phyloP scores from a whole-genome alignment of 2,888 invertebrate species.

The Blera fallax region DNA sequence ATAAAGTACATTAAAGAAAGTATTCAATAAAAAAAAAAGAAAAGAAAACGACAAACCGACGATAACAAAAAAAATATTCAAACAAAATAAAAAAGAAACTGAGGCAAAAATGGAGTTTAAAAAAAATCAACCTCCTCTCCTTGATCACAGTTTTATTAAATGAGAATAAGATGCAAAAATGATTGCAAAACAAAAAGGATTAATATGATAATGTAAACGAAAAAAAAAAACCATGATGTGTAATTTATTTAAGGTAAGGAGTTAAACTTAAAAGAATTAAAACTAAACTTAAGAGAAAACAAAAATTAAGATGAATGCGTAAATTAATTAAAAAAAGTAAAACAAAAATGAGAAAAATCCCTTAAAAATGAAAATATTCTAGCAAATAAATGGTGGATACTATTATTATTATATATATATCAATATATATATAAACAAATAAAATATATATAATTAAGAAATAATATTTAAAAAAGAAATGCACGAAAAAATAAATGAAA shows the following conservation, averaged over 20 bases:
- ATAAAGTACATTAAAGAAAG: constrained; percentile 36
- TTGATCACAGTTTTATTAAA: neutral
- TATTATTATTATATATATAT: constrained; percentile 66
- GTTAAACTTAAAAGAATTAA: constrained; percentile 36
- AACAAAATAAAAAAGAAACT: neutral
- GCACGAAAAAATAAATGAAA: constrained; percentile 45
- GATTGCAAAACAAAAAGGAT: neutral
- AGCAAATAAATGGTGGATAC: constrained; percentile 73
- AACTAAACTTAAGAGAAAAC: constrained; percentile 10
- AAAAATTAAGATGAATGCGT: constrained; percentile 41
- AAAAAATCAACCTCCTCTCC: neutral
- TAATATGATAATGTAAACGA: constrained; percentile 17
- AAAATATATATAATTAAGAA: constrained; percentile 62
- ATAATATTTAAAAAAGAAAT: constrained; percentile 65
- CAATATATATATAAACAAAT: constrained; percentile 36
- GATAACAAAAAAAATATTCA: constrained; percentile 35
- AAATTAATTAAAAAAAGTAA: constrained; percentile 52
- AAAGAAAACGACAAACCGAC: constrained; percentile 55
- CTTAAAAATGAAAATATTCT: constrained; percentile 59
- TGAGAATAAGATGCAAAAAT: neutral
- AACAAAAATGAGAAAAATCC: constrained; percentile 20
- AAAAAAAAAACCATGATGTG: constrained; percentile 56
- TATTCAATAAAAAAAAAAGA: neutral
- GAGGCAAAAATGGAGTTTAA: neutral
- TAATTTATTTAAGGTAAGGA: constrained; percentile 65